These are phyloP conservation scores for Zaprionus ornatus DNA, from an alignment of 1,140 invertebrate genomes.

Conservation along the genomic window DNA sequence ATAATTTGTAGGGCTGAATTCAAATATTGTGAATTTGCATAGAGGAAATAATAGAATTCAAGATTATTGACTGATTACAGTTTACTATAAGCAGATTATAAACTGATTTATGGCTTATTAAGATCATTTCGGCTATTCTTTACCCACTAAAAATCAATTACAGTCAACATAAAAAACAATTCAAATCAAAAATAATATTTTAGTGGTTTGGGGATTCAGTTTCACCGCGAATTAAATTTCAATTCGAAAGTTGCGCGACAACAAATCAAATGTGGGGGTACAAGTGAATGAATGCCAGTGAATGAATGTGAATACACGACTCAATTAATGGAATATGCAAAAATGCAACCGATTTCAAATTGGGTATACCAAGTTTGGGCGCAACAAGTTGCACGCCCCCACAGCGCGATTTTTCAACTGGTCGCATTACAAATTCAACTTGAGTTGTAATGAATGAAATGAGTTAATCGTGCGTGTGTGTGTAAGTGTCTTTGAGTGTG, in stretches of 20 bases:
- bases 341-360: conserved; percentile 58
- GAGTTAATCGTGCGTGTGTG: conserved; percentile 13
- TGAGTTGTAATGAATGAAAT: conserved; percentile 60
- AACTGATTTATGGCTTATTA: neutral
- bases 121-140: neutral
- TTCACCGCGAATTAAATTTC: conserved; percentile 28
- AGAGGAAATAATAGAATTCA: neutral
- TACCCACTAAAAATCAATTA: neutral
- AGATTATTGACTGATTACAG: neutral
- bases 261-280: conserved; percentile 35
- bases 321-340: conserved; percentile 70
- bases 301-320: conserved; percentile 54
- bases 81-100: neutral
- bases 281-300: conserved; percentile 44
- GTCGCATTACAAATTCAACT: conserved; percentile 67
- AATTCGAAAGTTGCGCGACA: conserved; percentile 69
- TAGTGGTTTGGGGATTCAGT: neutral
- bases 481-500: neutral
- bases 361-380: conserved; percentile 64
- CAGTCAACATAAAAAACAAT: neutral
- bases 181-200: conserved; percentile 8
- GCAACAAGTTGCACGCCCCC: conserved; percentile 59
- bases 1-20: neutral
- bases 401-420: conserved; percentile 48
- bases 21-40: neutral